Percentiles rank a stretch among this genome's conserved stretches.
Conservation (phyloP, 2,113 vertebrate species). For the Arvicanthis niloticus region DNA sequence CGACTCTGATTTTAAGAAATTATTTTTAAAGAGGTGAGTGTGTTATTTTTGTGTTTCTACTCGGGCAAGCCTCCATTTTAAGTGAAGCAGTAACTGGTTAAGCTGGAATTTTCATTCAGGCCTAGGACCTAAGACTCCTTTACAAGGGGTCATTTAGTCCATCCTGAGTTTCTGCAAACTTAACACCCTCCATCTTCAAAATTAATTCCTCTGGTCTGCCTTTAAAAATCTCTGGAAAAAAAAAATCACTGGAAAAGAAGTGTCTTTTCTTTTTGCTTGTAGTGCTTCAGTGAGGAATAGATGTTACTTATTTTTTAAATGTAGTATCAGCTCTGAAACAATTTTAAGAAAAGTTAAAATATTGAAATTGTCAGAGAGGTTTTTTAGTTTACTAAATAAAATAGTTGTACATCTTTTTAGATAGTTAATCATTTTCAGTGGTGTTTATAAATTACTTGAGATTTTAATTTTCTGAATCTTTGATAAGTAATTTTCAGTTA, state of each 20-base stretch:
- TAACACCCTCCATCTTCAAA: background rate
- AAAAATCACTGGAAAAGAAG: constrained; percentile 27
- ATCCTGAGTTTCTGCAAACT: constrained; percentile 26
- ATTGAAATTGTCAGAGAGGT: background rate
- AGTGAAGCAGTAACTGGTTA: constrained; percentile 79
- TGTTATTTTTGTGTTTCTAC: constrained; percentile 66
- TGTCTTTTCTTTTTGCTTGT: background rate
- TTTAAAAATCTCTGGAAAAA: background rate
- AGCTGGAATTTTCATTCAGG: constrained; percentile 78
- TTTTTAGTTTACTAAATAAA: constrained; percentile 63
- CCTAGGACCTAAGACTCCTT: constrained; percentile 48
- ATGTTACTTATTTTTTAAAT: constrained; percentile 50
- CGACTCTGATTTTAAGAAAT: constrained; percentile 24
- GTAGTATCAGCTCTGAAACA: constrained; percentile 29
- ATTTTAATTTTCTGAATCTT: constrained; percentile 60
- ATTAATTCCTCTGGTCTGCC: constrained; percentile 48
- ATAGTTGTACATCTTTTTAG: constrained; percentile 37
- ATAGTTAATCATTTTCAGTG: constrained; percentile 40
- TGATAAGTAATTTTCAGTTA: constrained; percentile 58
- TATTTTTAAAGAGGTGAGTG: constrained; percentile 58
- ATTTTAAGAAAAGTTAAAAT: constrained; percentile 51
- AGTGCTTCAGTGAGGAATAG: background rate
- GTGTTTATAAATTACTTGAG: constrained; percentile 54
- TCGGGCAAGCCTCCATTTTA: constrained; percentile 81
- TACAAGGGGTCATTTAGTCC: constrained; percentile 58